Conservation (phyloP, 1,140 invertebrate species). For the Polyergus mexicanus region DNA sequence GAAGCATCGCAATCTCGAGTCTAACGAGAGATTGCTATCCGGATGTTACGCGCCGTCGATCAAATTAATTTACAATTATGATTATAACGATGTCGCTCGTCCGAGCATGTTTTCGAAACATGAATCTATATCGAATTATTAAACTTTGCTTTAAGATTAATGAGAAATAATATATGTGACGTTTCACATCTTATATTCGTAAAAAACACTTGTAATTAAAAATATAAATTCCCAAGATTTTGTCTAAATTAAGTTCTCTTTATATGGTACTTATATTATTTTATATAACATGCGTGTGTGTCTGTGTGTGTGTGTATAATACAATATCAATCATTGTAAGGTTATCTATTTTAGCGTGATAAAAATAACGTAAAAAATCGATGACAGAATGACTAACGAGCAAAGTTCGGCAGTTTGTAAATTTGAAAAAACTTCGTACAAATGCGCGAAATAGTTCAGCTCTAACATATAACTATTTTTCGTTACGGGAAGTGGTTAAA, state of each 20-base stretch:
- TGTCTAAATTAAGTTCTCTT: background rate
- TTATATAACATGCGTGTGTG: too few relatives aligned
- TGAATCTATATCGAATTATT: background rate
- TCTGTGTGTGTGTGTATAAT: background rate
- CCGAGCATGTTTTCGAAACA: background rate
- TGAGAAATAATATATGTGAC: background rate
- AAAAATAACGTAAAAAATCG: slow-evolving; percentile 24
- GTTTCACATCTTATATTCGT: background rate
- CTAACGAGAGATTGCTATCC: slow-evolving; percentile 69
- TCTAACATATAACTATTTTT: slow-evolving; percentile 28
- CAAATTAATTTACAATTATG: slow-evolving; percentile 60
- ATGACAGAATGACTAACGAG: slow-evolving; percentile 53
- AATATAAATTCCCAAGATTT: background rate
- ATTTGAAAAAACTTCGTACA: slow-evolving; percentile 35
- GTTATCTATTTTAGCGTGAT: slow-evolving; percentile 23
- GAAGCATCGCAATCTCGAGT: slow-evolving; percentile 61
- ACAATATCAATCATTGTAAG: background rate
- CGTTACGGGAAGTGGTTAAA: slow-evolving; percentile 6
- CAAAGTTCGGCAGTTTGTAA: slow-evolving; percentile 31
- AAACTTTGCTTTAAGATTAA: background rate
- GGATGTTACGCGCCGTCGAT: slow-evolving; percentile 56
- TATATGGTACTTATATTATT: background rate
- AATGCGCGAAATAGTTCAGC: slow-evolving; percentile 16
- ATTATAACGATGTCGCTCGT: slow-evolving; percentile 30
- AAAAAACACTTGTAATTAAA: background rate